Base-by-base conservation (phyloP, 2,888 invertebrate species). In the Pammene fasciana region DNA sequence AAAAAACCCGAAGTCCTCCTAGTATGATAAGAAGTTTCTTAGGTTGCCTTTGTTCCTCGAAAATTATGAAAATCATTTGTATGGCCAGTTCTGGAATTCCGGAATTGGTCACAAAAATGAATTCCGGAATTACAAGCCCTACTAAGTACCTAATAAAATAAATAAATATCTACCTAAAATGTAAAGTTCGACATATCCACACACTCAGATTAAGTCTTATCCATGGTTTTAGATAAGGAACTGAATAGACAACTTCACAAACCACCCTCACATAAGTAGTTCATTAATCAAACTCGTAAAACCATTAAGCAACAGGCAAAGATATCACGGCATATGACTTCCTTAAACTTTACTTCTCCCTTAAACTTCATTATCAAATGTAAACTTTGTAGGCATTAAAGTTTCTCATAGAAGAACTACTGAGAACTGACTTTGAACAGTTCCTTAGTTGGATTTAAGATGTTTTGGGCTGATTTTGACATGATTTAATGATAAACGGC, bases 271-370 rank as follows among this genome's bases (percentile, higher is more conserved):
- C 6, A 16, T 9, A 26, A 50, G 13, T 16, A 11, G 38, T 55
- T 38, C 36, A 10, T 55, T n/a, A 18, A 41, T 45, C 36, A 59
- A 9, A 54, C 34, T n/a, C 54, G 10, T 18, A 62, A 62, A 10
- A 52, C 50, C 36, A 61, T 59, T 18, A 48, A 61, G 38, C 62
- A 50, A 62, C 62, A 62, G 50, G 62, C 52, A 9, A 50, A 50
- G 48, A 62, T 62, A 18, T 26, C 14, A 38, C 56, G 18, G 34
- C 16, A 16, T 13, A 52, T 62, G 52, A 62, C 62, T 52, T 41
- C 16, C 59, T 10, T 52, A 60, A 52, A 13, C 38, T 18, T n/a
- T 5, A 36, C 16, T n/a, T n/a, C n/a, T n/a, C n/a, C n/a, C n/a
- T 11, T 13, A 50, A 62, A 18, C 41, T 62, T 52, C 50, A 26